Percentiles rank a stretch among this genome's conserved stretches.
phyloP scores from a whole-genome alignment of 2,888 invertebrate species.

The Noctua comes region DNA sequence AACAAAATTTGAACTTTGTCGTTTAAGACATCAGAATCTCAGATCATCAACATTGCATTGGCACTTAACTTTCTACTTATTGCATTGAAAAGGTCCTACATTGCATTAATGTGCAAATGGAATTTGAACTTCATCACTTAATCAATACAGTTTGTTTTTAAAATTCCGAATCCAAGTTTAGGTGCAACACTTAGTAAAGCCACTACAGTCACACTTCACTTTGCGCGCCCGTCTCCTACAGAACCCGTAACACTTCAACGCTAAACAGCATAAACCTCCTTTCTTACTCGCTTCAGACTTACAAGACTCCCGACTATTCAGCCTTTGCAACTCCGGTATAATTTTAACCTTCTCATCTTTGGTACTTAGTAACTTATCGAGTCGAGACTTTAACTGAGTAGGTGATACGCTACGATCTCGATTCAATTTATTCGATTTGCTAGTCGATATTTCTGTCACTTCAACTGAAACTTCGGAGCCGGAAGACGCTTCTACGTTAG shows the following conservation, averaged over 20 bases:
- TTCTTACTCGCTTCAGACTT: conserved; percentile 81
- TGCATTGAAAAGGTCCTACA: neutral
- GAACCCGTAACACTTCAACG: conserved; percentile 85
- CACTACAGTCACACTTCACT: conserved; percentile 80
- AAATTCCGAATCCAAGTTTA: conserved; percentile 45
- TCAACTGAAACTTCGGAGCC: conserved; percentile 78
- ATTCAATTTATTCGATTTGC: conserved; percentile 73
- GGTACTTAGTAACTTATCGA: conserved; percentile 85
- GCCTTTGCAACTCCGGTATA: conserved; percentile 77
- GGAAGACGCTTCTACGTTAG: conserved; percentile 87
- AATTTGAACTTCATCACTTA: neutral
- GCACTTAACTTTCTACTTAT: neutral
- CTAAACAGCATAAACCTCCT: conserved; percentile 83
- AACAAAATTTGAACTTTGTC: neutral
- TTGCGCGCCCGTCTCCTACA: conserved; percentile 82
- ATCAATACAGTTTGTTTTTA: neutral
- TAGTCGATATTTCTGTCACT: conserved; percentile 72
- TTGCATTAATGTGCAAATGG: neutral
- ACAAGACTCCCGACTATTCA: conserved; percentile 85
- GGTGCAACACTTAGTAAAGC: conserved; percentile 80
- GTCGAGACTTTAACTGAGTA: conserved; percentile 91
- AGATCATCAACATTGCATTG: neutral
- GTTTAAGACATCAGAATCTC: neutral
- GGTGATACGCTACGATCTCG: conserved; percentile 91
- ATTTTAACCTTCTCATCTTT: conserved; percentile 71